A percentile compares a stretch with the other conserved stretches of the same genome.
Evolutionary conservation across 2,113 vertebrate genomes (phyloP).

Genomic region (Xenopus borealis): DNA sequence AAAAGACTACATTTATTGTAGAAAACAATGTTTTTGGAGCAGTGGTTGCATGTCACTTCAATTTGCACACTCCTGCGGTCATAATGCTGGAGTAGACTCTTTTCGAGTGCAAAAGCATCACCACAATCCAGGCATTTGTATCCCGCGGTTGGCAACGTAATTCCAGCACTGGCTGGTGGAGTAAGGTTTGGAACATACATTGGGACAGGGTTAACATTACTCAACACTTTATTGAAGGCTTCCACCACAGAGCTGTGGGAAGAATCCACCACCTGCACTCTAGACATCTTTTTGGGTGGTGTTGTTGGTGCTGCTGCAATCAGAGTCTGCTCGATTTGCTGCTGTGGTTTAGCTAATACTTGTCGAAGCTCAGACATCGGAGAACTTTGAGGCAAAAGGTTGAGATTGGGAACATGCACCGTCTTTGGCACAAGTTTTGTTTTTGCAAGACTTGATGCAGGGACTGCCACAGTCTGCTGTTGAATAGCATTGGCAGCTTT

Average conservation of each 20-base stretch:
- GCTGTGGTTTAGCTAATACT: slow-evolving; percentile 79
- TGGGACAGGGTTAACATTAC: slow-evolving; percentile 92
- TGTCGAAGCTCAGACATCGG: slow-evolving; percentile 86
- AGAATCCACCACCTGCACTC: slow-evolving; percentile 88
- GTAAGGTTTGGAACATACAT: slow-evolving; percentile 93
- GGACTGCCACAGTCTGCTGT: slow-evolving; percentile 90
- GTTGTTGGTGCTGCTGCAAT: slow-evolving; percentile 69
- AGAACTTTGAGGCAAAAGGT: slow-evolving; percentile 86
- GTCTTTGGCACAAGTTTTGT: slow-evolving; percentile 97
- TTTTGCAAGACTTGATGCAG: slow-evolving; percentile 85
- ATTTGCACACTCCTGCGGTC: slow-evolving; percentile 91
- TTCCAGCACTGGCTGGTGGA: slow-evolving; percentile 83
- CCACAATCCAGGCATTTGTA: slow-evolving; percentile 96
- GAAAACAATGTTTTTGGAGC: slow-evolving; percentile 88
- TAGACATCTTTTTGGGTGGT: slow-evolving; percentile 83
- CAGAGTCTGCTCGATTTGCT: slow-evolving; percentile 82
- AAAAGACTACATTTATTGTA: slow-evolving; percentile 98
- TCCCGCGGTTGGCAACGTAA: slow-evolving; percentile 83
- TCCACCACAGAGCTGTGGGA: slow-evolving; percentile 95
- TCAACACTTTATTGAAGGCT: slow-evolving; percentile 96
- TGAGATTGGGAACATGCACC: slow-evolving; percentile 93
- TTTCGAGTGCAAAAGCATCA: slow-evolving; percentile 92
- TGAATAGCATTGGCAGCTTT: slow-evolving; percentile 94
- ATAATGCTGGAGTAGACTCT: slow-evolving; percentile 89
- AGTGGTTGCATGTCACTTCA: slow-evolving; percentile 96